A percentile compares a stretch with the other conserved stretches of the same genome.
Conservation (phyloP, 2,797 vertebrate genomes). For the Vespertilio murinus region DNA sequence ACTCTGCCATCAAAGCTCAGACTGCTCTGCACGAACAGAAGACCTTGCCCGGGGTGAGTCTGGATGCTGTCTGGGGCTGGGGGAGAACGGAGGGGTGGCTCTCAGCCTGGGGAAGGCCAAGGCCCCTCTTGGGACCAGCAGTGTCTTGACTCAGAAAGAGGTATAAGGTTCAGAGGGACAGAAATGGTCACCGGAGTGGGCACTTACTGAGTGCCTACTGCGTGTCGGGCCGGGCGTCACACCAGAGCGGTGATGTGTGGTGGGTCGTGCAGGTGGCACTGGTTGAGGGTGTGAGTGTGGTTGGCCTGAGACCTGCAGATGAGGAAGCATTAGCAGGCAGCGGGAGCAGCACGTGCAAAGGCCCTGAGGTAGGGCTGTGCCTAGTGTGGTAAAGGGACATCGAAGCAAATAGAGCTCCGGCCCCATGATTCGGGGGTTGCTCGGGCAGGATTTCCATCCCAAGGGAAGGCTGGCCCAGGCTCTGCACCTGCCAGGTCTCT, state of each 20-base stretch:
- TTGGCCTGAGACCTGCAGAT: background rate
- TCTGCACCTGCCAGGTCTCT: background rate
- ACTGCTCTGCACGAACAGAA: conserved; percentile 98
- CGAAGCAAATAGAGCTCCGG: background rate
- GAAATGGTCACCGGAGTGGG: background rate
- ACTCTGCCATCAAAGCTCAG: conserved; percentile 99
- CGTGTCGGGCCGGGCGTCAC: fast-evolving
- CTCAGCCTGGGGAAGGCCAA: background rate
- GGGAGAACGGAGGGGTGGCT: fast-evolving
- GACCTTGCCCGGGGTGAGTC: conserved; percentile 98
- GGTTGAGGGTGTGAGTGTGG: background rate
- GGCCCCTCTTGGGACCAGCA: background rate
- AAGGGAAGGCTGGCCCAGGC: background rate
- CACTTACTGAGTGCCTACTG: background rate
- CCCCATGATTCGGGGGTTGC: background rate
- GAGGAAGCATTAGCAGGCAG: background rate
- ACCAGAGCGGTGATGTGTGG: background rate
- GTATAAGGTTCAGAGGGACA: background rate
- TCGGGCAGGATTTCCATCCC: background rate
- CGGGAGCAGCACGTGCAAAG: background rate
- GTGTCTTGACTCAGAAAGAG: background rate
- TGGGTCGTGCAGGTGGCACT: too few relatives aligned
- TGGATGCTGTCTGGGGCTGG: background rate
- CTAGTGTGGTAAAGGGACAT: background rate
- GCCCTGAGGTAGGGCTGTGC: background rate